Conservation (phyloP, 2,797 vertebrate species). For the Tapera naevia region DNA sequence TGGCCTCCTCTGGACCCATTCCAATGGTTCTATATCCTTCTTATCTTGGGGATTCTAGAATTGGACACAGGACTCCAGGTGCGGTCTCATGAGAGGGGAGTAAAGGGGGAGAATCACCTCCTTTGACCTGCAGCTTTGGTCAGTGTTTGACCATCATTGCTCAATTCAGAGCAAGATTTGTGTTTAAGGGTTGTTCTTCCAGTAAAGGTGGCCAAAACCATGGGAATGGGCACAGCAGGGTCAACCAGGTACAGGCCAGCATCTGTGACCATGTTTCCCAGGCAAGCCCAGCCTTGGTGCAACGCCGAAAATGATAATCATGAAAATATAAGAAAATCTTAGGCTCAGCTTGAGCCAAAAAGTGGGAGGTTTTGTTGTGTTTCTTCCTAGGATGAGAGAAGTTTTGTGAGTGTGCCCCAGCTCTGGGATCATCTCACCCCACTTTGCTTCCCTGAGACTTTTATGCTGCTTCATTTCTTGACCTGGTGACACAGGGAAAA, state of each 20-base stretch:
- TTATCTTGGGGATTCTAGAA: too few species aligned
- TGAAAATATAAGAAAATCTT: background rate
- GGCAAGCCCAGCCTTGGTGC: background rate
- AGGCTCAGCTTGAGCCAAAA: background rate
- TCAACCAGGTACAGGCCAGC: too few species aligned
- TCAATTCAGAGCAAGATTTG: background rate
- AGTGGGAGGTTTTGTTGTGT: background rate
- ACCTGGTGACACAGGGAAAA: accelerated
- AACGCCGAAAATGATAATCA: background rate
- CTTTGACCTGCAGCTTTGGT: background rate
- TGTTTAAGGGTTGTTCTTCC: background rate
- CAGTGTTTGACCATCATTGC: accelerated
- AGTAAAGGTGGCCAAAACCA: accelerated
- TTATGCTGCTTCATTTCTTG: background rate
- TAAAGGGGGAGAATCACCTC: too few species aligned
- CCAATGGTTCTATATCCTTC: too few species aligned
- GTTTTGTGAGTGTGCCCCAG: background rate
- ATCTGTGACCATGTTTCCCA: background rate
- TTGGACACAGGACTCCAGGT: too few species aligned
- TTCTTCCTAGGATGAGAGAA: background rate
- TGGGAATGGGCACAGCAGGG: accelerated
- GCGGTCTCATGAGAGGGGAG: too few species aligned
- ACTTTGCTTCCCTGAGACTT: accelerated
- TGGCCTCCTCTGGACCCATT: too few species aligned
- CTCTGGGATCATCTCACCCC: background rate